These are phyloP conservation scores for Silurus asotus DNA, from an alignment of 2,113 vertebrate species.

Conservation along the genomic window DNA sequence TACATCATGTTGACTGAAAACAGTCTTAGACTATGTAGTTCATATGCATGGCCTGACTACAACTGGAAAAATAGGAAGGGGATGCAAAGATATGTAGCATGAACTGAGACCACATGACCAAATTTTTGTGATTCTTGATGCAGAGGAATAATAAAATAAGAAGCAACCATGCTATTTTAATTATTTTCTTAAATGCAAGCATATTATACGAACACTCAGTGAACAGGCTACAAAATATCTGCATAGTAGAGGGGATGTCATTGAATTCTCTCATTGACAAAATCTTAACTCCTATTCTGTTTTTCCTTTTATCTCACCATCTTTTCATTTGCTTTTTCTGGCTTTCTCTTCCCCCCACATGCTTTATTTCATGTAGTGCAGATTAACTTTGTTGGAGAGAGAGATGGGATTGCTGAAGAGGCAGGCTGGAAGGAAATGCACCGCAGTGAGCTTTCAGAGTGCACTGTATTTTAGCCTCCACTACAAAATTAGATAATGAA, in stretches of 20 bases:
- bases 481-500: slow-evolving; percentile 73
- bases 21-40: neutral
- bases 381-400: slow-evolving; percentile 62
- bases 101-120: neutral
- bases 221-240: slow-evolving; percentile 52
- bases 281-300: neutral
- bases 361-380: slow-evolving; percentile 28
- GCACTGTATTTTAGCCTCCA: slow-evolving; percentile 67
- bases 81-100: neutral
- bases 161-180: slow-evolving; percentile 52
- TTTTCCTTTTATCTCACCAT: slow-evolving; percentile 21
- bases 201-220: slow-evolving; percentile 59
- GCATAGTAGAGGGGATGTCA: neutral
- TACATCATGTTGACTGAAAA: neutral
- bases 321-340: slow-evolving; percentile 8
- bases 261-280: neutral
- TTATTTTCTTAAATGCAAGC: slow-evolving; percentile 68
- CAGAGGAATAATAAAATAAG: slow-evolving; percentile 37
- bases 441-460: slow-evolving; percentile 67
- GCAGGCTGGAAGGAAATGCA: slow-evolving; percentile 60
- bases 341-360: neutral
- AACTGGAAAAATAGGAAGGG: neutral
- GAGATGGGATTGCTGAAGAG: slow-evolving; percentile 68
- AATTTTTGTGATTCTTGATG: neutral
- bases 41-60: neutral